Percentiles rank a stretch among this genome's conserved stretches.
phyloP scores from a whole-genome alignment of 23 tunicate genomes.

The Botrylloides violaceus region DNA sequence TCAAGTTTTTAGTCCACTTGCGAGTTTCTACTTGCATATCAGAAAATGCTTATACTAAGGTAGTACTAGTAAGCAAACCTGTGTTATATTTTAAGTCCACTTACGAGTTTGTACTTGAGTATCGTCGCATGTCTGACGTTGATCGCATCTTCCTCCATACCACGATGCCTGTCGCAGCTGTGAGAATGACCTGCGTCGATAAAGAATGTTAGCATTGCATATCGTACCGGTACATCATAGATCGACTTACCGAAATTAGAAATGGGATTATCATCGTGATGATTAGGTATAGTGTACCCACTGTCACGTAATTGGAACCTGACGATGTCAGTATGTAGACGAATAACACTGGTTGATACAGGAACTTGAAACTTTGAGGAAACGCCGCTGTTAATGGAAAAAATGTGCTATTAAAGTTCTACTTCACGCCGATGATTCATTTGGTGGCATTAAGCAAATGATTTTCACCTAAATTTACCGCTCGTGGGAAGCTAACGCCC shows the following conservation, averaged over 20 bases:
- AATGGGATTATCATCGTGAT: constrained; percentile 16
- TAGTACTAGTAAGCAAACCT: no score
- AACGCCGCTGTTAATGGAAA: constrained; percentile 4
- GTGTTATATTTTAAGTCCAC: no score
- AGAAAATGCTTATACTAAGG: no score
- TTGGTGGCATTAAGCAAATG: no score
- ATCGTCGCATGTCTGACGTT: constrained; percentile 5
- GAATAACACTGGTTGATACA: constrained; percentile 12
- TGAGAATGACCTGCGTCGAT: constrained; percentile 2
- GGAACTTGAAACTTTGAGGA: not conserved
- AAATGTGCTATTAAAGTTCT: not conserved
- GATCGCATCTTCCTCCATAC: constrained; percentile 18
- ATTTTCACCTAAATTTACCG: no score
- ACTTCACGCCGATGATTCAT: no score
- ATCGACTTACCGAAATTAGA: constrained; percentile 9
- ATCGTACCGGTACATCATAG: no score
- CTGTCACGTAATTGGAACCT: not conserved
- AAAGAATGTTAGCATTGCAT: no score
- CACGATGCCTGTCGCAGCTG: constrained; percentile 11
- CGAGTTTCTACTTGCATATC: no score
- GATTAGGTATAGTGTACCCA: not conserved
- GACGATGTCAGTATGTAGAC: constrained; percentile 12
- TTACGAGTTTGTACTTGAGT: not conserved
- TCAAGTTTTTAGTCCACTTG: no score
- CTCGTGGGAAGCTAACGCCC: no score